Evolutionary conservation across 2,888 invertebrate species (phyloP), one percentile per base, ranked within the genome.

Genomic region (Luffia ferchaultella): DNA sequence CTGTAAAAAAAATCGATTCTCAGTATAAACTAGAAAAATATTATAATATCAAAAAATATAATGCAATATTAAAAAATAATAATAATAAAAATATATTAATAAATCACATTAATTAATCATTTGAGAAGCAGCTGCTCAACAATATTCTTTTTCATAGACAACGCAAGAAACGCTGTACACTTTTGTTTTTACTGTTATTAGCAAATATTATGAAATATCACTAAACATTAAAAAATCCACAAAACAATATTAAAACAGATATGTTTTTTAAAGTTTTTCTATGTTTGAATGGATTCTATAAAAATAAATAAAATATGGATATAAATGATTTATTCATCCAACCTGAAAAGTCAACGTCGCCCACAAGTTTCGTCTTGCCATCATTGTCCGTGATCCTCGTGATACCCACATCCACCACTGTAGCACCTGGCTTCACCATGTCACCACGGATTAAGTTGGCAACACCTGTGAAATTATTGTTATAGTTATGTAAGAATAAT

Each of bases 271-370:
- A n/a, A n/a, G n/a, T n/a, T n/a, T n/a, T n/a, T n/a, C n/a, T n/a
- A n/a, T n/a, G n/a, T n/a, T n/a, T n/a, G n/a, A n/a, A n/a, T n/a
- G n/a, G n/a, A n/a, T n/a, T n/a, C n/a, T n/a, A n/a, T n/a, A n/a
- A n/a, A n/a, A n/a, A n/a, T n/a, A n/a, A n/a, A n/a, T n/a, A n/a
- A n/a, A n/a, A n/a, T n/a, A n/a, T n/a, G n/a, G n/a, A n/a, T n/a
- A n/a, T n/a, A n/a, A n/a, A n/a, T n/a, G n/a, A n/a, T n/a, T n/a
- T n/a, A n/a, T n/a, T n/a, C n/a, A n/a, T n/a, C n/a, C n/a, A n/a
- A 91, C 90, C 90, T 57, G 94, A 91, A 78, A 90, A 96, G 68
- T 96, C 93, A 2, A 95, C 95, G 76, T 97, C 96, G 1, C 96
- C 96, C 3, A 95, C 93, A 5, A 96, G 75, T 68, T 87, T 90